Base-by-base conservation (phyloP, 2,888 invertebrate genomes). In the Eulithis prunata region DNA sequence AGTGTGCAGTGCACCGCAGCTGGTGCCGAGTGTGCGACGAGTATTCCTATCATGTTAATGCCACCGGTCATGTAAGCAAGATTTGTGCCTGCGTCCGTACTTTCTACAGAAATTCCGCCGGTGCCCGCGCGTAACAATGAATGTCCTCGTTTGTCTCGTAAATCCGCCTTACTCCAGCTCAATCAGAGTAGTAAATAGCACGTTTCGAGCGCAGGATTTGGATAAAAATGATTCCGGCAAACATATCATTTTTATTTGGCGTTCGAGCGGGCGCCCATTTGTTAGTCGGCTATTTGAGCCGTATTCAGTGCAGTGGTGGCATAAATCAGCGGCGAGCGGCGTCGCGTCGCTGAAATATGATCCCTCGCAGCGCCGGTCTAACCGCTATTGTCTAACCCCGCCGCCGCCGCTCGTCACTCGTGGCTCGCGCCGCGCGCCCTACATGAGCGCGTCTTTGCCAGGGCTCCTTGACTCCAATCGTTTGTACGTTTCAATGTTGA, bases 211-310 rank as follows among this genome's bases (percentile, higher is more conserved):
- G 75, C 75, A 55, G 74, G 78, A 77, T 78, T 76, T 73, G 69
- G 66, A 75, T 68, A 75, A 75, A 79, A 80, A 78, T 79, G 57
- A 79, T 78, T 75, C 70, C 70, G 55, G 68, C 71, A 73, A 76
- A 81, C 80, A 81, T 80, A 83, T 84, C 80, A 83, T 83, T 84
- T 85, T 84, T 85, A 81, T 84, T 80, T 78, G 77, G 71, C 69
- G 21, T 21, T 21, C 21, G 75, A 64, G 66, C 72, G 72, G 75
- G 21, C 21, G 72, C 75, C 78, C 80, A 80, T 84, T 80, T 76
- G 82, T 84, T 77, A 82, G 79, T 64, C 68, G 71, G 77, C 75
- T 75, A 73, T 78, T 78, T 74, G 80, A 78, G 78, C 76, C 76
- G 75, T 70, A 77, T 73, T 75, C 80, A 72, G 77, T 74, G 71